Percentiles rank a stretch among this genome's conserved stretches.
Conservation (phyloP, 92 coral and sea anemone genomes). For the Pocillopora meandrina region DNA sequence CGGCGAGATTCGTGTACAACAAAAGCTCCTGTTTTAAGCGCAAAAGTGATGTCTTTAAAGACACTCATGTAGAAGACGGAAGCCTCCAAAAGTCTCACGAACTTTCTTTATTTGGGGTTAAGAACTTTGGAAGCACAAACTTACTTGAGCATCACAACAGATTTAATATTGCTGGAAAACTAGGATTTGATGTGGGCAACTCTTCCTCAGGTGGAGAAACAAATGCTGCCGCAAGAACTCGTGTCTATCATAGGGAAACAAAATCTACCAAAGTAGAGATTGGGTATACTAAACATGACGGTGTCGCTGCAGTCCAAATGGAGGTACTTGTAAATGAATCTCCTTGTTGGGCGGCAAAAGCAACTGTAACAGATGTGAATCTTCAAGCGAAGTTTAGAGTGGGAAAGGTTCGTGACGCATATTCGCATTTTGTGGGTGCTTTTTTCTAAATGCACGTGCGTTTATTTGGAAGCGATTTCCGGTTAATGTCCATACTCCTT, state of each 20-base stretch:
- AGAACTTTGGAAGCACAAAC: neutral
- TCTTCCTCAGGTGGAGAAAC: neutral
- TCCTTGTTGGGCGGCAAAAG: neutral
- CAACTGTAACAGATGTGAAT: neutral
- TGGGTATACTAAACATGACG: neutral
- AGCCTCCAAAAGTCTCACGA: neutral
- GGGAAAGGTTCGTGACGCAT: slow-evolving; percentile 9
- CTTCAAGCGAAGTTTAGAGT: neutral
- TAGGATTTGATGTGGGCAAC: neutral
- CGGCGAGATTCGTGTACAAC: neutral
- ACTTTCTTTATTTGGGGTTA: neutral
- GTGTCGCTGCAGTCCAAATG: neutral
- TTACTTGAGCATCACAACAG: neutral
- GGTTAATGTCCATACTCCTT: neutral
- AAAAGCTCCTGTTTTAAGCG: neutral
- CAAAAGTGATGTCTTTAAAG: no score
- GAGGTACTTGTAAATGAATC: neutral
- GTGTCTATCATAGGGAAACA: slow-evolving; percentile 5
- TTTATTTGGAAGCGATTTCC: neutral
- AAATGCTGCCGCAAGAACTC: slow-evolving; percentile 20
- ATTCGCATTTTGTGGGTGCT: neutral
- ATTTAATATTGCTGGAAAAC: neutral
- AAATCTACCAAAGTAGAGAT: neutral
- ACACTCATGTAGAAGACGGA: neutral
- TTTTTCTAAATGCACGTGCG: no score